phyloP scores from a whole-genome alignment of 2,113 vertebrate genomes.

The Coptodon bakossiorum region DNA sequence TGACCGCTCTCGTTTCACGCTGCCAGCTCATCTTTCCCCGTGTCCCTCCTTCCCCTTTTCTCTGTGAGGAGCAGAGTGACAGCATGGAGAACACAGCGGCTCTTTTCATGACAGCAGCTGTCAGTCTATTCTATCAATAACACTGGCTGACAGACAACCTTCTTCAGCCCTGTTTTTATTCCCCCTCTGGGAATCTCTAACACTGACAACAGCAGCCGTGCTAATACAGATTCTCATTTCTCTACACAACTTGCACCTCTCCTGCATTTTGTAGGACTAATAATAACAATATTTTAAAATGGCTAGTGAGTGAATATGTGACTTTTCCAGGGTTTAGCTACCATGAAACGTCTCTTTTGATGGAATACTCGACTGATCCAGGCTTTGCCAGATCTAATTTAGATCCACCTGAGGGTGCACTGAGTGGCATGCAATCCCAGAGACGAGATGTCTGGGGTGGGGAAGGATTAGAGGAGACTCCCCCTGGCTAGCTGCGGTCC shows the following conservation, averaged over 20 bases:
- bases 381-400: constrained; percentile 63
- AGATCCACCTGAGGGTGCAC: constrained; percentile 55
- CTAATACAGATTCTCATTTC: neutral
- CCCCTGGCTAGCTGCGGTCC: neutral
- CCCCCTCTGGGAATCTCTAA: neutral
- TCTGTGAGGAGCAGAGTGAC: neutral
- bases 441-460: constrained; percentile 45
- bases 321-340: constrained; percentile 17
- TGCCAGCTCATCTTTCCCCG: neutral
- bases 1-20: constrained; percentile 6
- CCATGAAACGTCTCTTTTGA: constrained; percentile 15
- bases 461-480: constrained; percentile 45
- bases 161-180: constrained; percentile 1
- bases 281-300: neutral
- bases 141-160: constrained; percentile 26
- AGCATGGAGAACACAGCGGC: neutral
- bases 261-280: neutral
- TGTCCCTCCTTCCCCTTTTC: neutral
- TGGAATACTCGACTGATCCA: constrained; percentile 45
- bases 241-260: neutral
- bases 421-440: constrained; percentile 16
- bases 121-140: constrained; percentile 39
- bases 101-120: constrained; percentile 41
- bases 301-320: neutral
- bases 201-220: neutral